Evolutionary conservation across 1,140 invertebrate species (phyloP).

Genomic region (Danaus plexippus): DNA sequence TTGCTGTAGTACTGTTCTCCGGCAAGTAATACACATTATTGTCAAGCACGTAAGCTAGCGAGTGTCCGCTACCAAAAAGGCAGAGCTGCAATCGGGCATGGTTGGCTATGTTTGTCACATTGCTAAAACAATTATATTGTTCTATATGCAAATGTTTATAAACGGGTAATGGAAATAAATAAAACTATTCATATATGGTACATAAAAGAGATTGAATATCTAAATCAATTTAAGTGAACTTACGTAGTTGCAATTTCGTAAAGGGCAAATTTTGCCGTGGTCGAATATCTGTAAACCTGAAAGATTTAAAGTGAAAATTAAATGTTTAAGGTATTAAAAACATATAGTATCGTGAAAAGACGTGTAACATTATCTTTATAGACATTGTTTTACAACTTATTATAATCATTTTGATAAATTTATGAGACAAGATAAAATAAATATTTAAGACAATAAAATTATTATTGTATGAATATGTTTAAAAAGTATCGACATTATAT

Average conservation of each 20-base stretch:
- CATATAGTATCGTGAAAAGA: no score
- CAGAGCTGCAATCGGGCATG: slow-evolving; percentile 70
- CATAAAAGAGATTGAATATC: no score
- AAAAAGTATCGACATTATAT: slow-evolving; percentile 7
- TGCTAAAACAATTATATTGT: slow-evolving; percentile 33
- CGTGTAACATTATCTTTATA: no score
- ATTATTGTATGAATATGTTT: slow-evolving; percentile 4
- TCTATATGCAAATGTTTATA: no score
- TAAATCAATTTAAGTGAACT: slow-evolving; percentile 23
- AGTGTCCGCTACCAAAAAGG: slow-evolving; percentile 75
- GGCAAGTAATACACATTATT: slow-evolving; percentile 87
- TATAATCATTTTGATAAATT: no score
- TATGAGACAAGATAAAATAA: slow-evolving; percentile 1
- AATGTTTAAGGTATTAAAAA: no score
- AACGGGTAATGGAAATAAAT: slow-evolving; percentile 8
- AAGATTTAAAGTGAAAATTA: slow-evolving; percentile 23
- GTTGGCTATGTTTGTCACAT: slow-evolving; percentile 57
- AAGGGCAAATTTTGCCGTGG: slow-evolving; percentile 72
- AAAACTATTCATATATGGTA: background rate
- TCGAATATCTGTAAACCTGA: slow-evolving; percentile 77
- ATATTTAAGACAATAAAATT: slow-evolving; percentile 4
- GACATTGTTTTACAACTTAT: no score
- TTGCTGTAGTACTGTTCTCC: slow-evolving; percentile 42
- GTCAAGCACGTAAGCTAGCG: slow-evolving; percentile 80
- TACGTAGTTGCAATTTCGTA: slow-evolving; percentile 71